Base-by-base conservation (phyloP, 2,113 vertebrate species). In the Oreamnos americanus region DNA sequence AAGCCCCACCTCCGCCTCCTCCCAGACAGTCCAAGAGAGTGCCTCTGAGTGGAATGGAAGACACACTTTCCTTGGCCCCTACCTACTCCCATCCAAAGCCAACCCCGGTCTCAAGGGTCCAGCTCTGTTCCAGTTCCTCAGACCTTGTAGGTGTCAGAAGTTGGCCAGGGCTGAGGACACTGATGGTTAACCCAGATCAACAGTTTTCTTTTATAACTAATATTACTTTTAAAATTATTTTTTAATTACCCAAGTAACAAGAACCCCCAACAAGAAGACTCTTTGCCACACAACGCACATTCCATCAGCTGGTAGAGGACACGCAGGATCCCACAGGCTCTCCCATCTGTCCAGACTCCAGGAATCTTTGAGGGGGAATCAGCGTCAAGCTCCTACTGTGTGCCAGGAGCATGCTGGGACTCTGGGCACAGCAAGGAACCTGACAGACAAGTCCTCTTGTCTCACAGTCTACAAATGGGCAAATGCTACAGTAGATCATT, bases 111-210 rank as follows among this genome's bases (percentile, higher is more conserved):
- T 33, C 81, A 49, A 21, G 14, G 10, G 39, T 12, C 67, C 28
- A 23, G 71, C 21, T 49, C 19, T 0, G 0, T 25, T 9, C 1
- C 21, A 2, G 25, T 4, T 23, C 92, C 55, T 26, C 16, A 26
- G 43, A 53, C 21, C n/a, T 11, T 15, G 3, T 1, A 33, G 15
- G 45, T 7, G 28, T 16, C n/a, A 1, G 12, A 47, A 36, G 25
- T 15, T 6, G 4, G 30, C 93, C 21, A 58, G n/a, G n/a, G 26
- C 5, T 7, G 2, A 39, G 14, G 60, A 58, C 12, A 6, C 51
- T 3, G 8, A 7, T 9, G 45, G 12, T 17, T 51, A 43, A 21
- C 7, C 30, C 51, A 25, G 67, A 47, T 87, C 58, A 0, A 19
- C 2, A 4, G 64, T 21, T 43, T 55, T 12, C 17, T 47, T 86